phyloP scores from a whole-genome alignment of 37 sponge, comb jelly and placozoan species.

The Ephydatia muelleri region DNA sequence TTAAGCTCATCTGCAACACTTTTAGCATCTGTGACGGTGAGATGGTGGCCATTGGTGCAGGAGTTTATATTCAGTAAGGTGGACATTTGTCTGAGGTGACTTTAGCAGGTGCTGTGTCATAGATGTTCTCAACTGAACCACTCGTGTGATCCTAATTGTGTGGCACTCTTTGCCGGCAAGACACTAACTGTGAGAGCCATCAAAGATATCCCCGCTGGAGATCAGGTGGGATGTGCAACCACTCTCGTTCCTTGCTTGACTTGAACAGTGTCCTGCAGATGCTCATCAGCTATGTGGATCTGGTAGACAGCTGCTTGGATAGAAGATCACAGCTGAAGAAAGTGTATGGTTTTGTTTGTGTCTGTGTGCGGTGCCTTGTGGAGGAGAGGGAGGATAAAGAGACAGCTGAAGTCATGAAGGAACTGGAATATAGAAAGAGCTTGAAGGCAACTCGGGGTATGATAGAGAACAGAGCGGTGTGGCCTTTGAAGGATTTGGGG shows the following conservation, averaged over 20 bases:
- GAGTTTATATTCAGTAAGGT: constrained; percentile 43
- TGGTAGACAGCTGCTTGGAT: constrained; percentile 38
- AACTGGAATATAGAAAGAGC: background rate
- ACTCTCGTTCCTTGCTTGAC: background rate
- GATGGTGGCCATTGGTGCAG: constrained; percentile 52
- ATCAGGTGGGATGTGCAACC: constrained; percentile 40
- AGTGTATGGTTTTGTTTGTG: constrained; percentile 54
- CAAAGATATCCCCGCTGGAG: constrained; percentile 27
- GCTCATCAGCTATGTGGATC: constrained; percentile 65
- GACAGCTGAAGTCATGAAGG: background rate
- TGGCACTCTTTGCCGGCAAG: constrained; percentile 45
- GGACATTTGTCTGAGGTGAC: background rate
- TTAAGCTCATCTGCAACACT: constrained; percentile 48
- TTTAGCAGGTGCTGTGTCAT: constrained; percentile 2
- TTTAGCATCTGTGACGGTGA: constrained; percentile 41
- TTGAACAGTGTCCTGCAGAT: constrained; percentile 35
- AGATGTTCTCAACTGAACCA: constrained; percentile 70
- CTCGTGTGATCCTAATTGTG: constrained; percentile 75
- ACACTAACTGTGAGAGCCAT: constrained; percentile 35
- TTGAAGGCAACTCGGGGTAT: background rate
- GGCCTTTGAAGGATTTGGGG: background rate
- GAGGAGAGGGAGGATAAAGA: background rate
- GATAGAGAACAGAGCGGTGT: too few species aligned
- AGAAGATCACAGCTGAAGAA: constrained; percentile 26
- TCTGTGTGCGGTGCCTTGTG: constrained; percentile 40